Evolutionary conservation across 2,888 invertebrate species (phyloP).

Genomic region (Scaptomyza parva): DNA sequence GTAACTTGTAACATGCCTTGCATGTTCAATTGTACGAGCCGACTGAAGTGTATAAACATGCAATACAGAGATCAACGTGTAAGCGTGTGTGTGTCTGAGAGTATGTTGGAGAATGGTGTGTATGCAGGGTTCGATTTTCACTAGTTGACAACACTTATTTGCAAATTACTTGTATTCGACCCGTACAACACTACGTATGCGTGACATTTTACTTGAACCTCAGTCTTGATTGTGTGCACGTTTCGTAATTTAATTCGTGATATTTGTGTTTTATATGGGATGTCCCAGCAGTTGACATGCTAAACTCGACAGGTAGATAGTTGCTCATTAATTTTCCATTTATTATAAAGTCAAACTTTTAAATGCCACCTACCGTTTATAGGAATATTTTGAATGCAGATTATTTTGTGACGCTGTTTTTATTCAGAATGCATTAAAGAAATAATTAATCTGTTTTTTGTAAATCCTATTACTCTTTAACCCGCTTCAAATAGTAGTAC

Average conservation of each 20-base stretch:
- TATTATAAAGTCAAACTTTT: no score
- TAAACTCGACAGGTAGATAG: conserved; percentile 27
- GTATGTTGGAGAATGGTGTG: not conserved
- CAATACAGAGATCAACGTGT: conserved; percentile 18
- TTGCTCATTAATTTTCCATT: conserved; percentile 22
- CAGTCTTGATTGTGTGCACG: conserved; percentile 15
- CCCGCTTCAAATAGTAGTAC: conserved; percentile 4
- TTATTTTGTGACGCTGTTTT: no score
- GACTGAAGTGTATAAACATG: conserved; percentile 23
- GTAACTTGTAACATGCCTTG: conserved; percentile 61
- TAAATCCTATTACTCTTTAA: no score
- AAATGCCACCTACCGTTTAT: no score
- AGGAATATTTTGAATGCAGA: no score
- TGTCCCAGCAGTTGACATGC: no score
- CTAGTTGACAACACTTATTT: conserved; percentile 71
- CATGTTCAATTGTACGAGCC: conserved; percentile 64
- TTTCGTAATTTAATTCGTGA: conserved; percentile 35
- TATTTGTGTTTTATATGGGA: conserved; percentile 12
- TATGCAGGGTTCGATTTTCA: conserved; percentile 52
- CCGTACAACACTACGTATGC: conserved; percentile 34
- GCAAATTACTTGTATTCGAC: conserved; percentile 68
- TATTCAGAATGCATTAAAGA: no score
- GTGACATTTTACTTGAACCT: conserved; percentile 24
- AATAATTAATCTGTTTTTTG: no score
- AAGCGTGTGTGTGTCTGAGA: not conserved